Conservation (phyloP, 2,797 vertebrate species). For the Xyrichtys novacula region DNA sequence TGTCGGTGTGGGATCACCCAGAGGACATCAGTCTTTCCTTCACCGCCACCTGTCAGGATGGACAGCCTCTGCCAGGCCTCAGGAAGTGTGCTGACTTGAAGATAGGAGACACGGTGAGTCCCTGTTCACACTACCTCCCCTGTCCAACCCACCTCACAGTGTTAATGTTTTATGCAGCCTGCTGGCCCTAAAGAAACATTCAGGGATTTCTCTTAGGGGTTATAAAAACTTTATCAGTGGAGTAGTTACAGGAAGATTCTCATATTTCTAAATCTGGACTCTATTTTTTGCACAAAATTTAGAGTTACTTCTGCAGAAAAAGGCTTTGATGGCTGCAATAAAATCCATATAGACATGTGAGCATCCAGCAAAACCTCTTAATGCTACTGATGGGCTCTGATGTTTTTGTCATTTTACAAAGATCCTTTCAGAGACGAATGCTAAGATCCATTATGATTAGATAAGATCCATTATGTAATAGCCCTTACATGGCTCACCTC, state of each 20-base stretch:
- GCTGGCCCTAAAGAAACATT: neutral
- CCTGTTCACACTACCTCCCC: neutral
- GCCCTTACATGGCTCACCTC: too few relatives aligned
- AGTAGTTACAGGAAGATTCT: neutral
- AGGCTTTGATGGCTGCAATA: too few relatives aligned
- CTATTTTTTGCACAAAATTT: neutral
- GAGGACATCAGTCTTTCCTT: conserved; percentile 94
- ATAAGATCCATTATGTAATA: too few relatives aligned
- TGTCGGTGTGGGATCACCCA: conserved; percentile 94
- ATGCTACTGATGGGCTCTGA: too few relatives aligned
- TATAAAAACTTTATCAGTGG: neutral
- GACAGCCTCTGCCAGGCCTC: conserved; percentile 89
- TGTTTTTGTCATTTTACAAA: too few relatives aligned
- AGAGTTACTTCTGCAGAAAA: too few relatives aligned
- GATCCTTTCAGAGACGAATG: too few relatives aligned
- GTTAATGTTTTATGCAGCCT: conserved; percentile 12
- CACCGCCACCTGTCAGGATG: conserved; percentile 96
- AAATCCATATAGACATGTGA: too few relatives aligned
- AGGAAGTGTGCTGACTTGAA: conserved; percentile 94
- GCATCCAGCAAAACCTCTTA: too few relatives aligned
- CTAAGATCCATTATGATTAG: too few relatives aligned
- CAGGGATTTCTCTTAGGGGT: neutral
- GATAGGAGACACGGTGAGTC: conserved; percentile 96
- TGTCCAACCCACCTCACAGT: neutral
- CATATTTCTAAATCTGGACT: neutral